Base-by-base conservation (phyloP, 2,113 vertebrate genomes). In the Corydoras maculifer region DNA sequence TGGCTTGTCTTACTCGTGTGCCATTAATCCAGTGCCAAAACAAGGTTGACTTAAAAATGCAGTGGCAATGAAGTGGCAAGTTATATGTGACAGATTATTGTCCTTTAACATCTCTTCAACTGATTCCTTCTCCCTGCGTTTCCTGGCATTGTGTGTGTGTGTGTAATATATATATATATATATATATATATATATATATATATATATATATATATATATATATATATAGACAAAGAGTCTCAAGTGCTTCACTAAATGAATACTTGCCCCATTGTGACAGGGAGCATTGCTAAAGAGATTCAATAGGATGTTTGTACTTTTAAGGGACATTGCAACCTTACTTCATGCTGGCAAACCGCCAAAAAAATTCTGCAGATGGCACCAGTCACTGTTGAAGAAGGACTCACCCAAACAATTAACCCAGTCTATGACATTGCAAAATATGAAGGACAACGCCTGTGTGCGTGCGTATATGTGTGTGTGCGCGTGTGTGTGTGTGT, bases 11-110 rank as follows among this genome's bases (percentile, higher is more conserved):
- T 65, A 58, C 62, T 74, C 48, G 50, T 74, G 72, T 73, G 51
- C 65, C 58, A 48, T 68, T n/a, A 57, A 54, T 43, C 32, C 32
- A 74, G 58, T 74, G 72, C 72, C 72, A 74, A 74, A 74, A 30
- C 30, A 53, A 43, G 64, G 57, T 31, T 30, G 67, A 61, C 3
- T 54, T 32, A 55, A 2, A 55, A 35, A 62, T 60, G 11, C 14
- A 51, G 55, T 29, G 62, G n/a, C 9, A 32, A 65, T 58, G 49
- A 32, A 13, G 15, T 11, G 4, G 49, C 53, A 61, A 2, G 55
- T 5, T 32, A 8, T 9, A 58, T 53, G 48, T 48, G 11, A 63
- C 5, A 30, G 35, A 59, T 60, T 3, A n/a, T 35, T 14, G 32
- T 51, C 25, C n/a, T 68, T 43, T 58, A 68, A 43, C 58, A 29